phyloP scores from a whole-genome alignment of 2,113 vertebrate genomes.

The Lucifuga dentata region DNA sequence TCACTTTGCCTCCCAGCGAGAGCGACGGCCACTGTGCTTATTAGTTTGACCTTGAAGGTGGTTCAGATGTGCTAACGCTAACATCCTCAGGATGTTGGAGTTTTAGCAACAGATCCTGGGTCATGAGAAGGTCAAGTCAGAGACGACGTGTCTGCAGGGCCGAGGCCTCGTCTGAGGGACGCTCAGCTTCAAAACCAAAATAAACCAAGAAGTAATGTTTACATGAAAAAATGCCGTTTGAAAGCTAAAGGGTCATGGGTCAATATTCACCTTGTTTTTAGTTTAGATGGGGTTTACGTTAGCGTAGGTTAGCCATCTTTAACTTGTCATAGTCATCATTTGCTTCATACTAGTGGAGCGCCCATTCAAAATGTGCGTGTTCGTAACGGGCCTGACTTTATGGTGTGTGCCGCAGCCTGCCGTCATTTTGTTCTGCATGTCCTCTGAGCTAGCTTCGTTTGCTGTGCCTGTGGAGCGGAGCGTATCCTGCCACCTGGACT shows the following conservation, averaged over 20 bases:
- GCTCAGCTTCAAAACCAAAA: background rate
- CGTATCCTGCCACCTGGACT: no score
- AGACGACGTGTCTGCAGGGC: conserved; percentile 30
- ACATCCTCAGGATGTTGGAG: conserved; percentile 25
- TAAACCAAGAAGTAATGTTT: background rate
- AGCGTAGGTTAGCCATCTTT: no score
- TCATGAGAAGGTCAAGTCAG: conserved; percentile 62
- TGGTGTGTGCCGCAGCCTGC: no score
- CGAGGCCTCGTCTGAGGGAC: conserved; percentile 12
- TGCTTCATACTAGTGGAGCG: no score
- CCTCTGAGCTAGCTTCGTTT: no score
- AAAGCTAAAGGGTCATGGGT: background rate
- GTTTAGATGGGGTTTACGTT: no score
- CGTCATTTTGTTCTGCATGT: no score
- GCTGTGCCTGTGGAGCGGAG: no score
- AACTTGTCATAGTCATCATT: no score
- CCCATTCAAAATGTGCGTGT: no score
- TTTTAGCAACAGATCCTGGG: conserved; percentile 32
- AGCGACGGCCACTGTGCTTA: conserved; percentile 30
- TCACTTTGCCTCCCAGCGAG: conserved; percentile 9
- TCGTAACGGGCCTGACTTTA: no score
- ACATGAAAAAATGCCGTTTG: background rate
- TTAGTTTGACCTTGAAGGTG: conserved; percentile 26
- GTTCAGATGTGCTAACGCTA: conserved; percentile 39
- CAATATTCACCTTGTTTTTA: background rate